Percentiles rank a stretch among this genome's conserved stretches.
Conservation (phyloP, 1,140 invertebrate genomes). For the Dreissena rostriformis region DNA sequence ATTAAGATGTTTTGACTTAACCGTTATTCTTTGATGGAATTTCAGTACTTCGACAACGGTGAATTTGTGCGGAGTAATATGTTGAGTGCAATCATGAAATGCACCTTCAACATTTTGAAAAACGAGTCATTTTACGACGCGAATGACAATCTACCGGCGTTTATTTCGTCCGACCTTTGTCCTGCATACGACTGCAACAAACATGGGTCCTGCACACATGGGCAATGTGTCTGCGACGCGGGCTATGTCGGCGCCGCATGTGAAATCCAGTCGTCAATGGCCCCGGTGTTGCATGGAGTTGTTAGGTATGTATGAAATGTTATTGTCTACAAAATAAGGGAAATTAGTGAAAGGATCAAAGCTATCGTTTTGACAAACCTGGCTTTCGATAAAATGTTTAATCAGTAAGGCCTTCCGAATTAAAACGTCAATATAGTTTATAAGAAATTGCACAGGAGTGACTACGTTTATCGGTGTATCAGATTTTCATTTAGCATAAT, state of each 20-base stretch:
- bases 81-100: constrained; percentile 6
- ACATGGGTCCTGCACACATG: constrained; percentile 5
- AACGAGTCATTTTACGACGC: constrained; percentile 22
- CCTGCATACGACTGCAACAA: constrained; percentile 16
- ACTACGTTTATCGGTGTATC: too few relatives aligned
- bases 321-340: too few relatives aligned
- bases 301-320: constrained; percentile 25
- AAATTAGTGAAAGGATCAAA: too few relatives aligned
- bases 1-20: too few relatives aligned
- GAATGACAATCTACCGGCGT: constrained; percentile 16
- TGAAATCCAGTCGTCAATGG: constrained; percentile 7
- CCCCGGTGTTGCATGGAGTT: constrained; percentile 30
- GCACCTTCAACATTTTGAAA: neutral
- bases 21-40: neutral
- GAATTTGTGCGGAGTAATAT: constrained; percentile 12
- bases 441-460: too few relatives aligned
- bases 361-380: too few relatives aligned
- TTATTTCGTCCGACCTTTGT: constrained; percentile 35
- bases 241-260: constrained; percentile 34
- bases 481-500: too few relatives aligned
- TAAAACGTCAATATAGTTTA: too few relatives aligned
- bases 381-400: too few relatives aligned
- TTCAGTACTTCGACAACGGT: constrained; percentile 45
- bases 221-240: constrained; percentile 17
- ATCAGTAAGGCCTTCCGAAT: too few relatives aligned